Percentiles rank a stretch among this genome's conserved stretches.
These are phyloP conservation scores for Trypoxylon attenuatum DNA, from an alignment of 2,888 invertebrate species.

Conservation along the genomic window DNA sequence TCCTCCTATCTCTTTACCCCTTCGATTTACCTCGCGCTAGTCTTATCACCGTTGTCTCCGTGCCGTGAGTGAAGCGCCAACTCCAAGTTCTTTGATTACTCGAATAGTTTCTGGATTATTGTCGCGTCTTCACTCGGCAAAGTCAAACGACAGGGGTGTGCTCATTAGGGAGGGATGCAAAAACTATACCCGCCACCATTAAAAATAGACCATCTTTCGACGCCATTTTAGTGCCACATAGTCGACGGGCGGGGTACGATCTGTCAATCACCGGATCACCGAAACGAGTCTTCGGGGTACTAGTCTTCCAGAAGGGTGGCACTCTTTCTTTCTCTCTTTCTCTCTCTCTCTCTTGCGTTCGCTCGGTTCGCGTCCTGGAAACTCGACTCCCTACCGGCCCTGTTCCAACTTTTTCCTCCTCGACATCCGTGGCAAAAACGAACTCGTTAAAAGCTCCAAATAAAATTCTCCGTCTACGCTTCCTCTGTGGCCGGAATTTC, in stretches of 20 bases:
- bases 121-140: too few species aligned
- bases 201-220: conserved; percentile 71
- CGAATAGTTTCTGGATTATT: too few species aligned
- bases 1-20: too few species aligned
- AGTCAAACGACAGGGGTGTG: not conserved
- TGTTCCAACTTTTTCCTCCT: conserved; percentile 55
- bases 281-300: conserved; percentile 53
- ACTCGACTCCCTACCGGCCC: conserved; percentile 59
- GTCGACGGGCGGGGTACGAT: conserved; percentile 58
- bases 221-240: conserved; percentile 69
- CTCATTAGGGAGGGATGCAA: not conserved
- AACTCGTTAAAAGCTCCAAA: conserved; percentile 68
- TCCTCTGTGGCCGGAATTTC: conserved; percentile 8
- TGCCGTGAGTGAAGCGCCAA: not conserved
- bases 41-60: not conserved
- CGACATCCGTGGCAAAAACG: conserved; percentile 62
- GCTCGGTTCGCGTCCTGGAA: conserved; percentile 50
- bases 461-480: conserved; percentile 53
- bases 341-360: conserved; percentile 50
- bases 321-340: conserved; percentile 47
- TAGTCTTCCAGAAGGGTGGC: conserved; percentile 38
- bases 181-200: conserved; percentile 55
- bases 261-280: conserved; percentile 71
- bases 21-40: too few species aligned
- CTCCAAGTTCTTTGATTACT: not conserved